phyloP scores from a whole-genome alignment of 2,113 vertebrate species.

The Heterochromis multidens region DNA sequence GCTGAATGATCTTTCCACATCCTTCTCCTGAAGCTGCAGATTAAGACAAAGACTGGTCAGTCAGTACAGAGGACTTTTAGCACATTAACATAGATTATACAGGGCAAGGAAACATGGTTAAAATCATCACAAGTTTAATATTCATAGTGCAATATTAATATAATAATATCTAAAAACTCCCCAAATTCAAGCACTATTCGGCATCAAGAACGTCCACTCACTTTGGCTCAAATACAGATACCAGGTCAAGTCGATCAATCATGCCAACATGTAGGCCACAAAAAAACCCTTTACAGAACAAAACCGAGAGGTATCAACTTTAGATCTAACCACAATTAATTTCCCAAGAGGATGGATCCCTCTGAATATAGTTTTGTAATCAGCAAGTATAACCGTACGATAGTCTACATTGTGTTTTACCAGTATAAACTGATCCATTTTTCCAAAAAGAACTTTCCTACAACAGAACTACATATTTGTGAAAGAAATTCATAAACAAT shows the following conservation, averaged over 20 bases:
- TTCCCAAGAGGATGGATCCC: neutral
- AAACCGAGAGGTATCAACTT: neutral
- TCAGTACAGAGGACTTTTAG: neutral
- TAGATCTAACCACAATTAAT: neutral
- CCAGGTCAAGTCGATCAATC: neutral
- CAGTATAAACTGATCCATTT: neutral
- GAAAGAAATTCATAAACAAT: neutral
- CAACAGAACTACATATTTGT: neutral
- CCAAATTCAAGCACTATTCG: neutral
- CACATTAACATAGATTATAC: neutral
- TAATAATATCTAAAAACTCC: too few relatives aligned
- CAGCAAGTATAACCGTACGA: neutral
- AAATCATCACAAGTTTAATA: neutral
- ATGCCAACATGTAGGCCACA: neutral
- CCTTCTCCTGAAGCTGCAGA: slow-evolving; percentile 87
- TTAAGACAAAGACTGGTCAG: neutral
- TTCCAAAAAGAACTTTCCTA: neutral
- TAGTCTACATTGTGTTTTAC: too few relatives aligned
- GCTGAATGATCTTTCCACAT: slow-evolving; percentile 95
- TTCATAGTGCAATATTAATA: neutral
- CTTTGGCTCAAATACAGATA: neutral
- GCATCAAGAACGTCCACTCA: neutral
- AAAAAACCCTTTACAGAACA: neutral
- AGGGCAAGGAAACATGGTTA: neutral
- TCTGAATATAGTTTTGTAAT: neutral